Conservation (phyloP, 2,113 vertebrate species). For the Litocranius walleri region DNA sequence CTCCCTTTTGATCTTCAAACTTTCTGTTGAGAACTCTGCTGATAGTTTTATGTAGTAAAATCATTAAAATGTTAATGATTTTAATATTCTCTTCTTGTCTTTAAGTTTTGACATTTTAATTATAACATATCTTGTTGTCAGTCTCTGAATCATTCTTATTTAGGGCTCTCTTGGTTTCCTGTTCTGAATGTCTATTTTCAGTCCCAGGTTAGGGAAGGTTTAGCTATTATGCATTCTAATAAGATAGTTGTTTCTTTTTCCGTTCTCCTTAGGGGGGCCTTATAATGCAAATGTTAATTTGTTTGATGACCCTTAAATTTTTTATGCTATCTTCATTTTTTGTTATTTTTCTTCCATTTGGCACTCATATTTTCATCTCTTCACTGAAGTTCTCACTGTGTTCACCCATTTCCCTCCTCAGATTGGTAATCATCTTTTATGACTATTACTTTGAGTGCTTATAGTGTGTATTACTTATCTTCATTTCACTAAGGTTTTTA, state of each 20-base stretch:
- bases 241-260: neutral
- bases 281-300: neutral
- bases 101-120: neutral
- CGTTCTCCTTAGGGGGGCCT: neutral
- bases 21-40: neutral
- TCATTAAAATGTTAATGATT: neutral
- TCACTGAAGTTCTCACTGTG: neutral
- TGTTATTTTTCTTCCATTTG: neutral
- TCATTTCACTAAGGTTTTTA: neutral
- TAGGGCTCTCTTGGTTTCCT: neutral
- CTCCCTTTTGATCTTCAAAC: neutral
- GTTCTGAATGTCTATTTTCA: neutral
- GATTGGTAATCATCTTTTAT: neutral
- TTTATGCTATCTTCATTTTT: neutral
- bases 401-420: neutral
- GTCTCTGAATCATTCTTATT: no score
- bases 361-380: neutral
- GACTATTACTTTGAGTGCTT: neutral
- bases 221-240: neutral
- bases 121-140: neutral
- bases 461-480: neutral
- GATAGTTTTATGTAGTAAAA: neutral
- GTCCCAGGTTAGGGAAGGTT: neutral
- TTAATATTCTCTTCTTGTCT: neutral
- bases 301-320: neutral